A percentile compares a stretch with the other conserved stretches of the same genome.
These are phyloP conservation scores for Eriosoma lanigerum DNA, from an alignment of 1,140 invertebrate species.

Conservation along the genomic window DNA sequence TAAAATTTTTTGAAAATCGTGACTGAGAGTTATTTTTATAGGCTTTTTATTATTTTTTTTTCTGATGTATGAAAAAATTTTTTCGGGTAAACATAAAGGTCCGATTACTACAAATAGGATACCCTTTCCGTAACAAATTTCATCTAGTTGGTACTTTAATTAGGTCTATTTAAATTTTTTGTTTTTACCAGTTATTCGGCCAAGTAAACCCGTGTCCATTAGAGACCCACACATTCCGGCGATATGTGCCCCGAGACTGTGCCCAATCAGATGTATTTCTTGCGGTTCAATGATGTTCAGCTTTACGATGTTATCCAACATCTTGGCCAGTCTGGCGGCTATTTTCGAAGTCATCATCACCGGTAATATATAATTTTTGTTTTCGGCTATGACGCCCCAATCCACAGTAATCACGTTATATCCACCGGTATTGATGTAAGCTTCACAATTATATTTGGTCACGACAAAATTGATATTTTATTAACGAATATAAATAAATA, in stretches of 20 bases:
- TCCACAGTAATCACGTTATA: conserved; percentile 68
- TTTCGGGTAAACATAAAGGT: too few species aligned
- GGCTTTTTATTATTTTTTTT: too few species aligned
- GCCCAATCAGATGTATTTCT: conserved; percentile 61
- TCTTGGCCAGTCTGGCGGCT: conserved; percentile 56
- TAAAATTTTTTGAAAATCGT: too few species aligned
- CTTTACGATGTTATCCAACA: conserved; percentile 52
- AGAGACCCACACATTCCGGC: conserved; percentile 72
- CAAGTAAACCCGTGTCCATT: conserved; percentile 61
- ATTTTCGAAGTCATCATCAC: conserved; percentile 54
- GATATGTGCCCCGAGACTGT: conserved; percentile 84
- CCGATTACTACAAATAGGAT: too few species aligned
- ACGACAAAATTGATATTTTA: too few species aligned
- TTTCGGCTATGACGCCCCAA: conserved; percentile 61
- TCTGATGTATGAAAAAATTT: too few species aligned
- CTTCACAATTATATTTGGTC: conserved; percentile 55
- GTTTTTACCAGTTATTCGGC: conserved; percentile 66
- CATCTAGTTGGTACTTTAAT: too few species aligned
- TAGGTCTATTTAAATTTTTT: too few species aligned
- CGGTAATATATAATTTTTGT: conserved; percentile 57
- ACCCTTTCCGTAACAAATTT: too few species aligned
- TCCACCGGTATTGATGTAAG: conserved; percentile 62
- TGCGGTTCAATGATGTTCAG: not conserved
- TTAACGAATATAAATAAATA: too few species aligned
- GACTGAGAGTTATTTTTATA: too few species aligned